phyloP scores from a whole-genome alignment of 2,797 vertebrate species.

The Prionace glauca region DNA sequence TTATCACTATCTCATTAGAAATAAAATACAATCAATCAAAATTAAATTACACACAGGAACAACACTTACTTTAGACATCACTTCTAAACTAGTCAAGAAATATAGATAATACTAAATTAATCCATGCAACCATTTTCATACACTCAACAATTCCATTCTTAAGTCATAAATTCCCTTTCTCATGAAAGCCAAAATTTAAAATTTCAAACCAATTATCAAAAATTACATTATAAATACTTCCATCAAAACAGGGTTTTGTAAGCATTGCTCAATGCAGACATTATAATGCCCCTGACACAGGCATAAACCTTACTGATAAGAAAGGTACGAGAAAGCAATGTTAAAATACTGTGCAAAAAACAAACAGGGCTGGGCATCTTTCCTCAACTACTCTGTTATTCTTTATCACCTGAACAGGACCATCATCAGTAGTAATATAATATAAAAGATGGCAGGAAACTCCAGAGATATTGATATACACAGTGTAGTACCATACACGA shows the following conservation, averaged over 20 bases:
- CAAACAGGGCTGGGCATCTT: background rate
- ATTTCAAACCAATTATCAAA: background rate
- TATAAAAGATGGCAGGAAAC: constrained; percentile 24
- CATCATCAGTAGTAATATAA: background rate
- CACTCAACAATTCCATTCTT: background rate
- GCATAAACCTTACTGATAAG: background rate
- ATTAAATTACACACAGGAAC: background rate
- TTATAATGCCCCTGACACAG: background rate
- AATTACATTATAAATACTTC: background rate
- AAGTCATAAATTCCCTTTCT: background rate
- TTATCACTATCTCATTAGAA: background rate
- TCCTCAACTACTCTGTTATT: background rate
- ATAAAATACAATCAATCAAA: background rate
- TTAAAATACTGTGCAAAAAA: background rate
- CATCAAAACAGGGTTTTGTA: background rate
- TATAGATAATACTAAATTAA: background rate
- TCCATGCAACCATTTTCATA: background rate
- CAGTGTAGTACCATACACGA: background rate
- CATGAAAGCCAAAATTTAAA: background rate
- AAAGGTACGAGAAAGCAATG: background rate
- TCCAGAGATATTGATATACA: constrained; percentile 35
- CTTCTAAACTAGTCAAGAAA: background rate
- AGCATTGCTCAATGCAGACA: background rate
- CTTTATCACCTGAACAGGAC: background rate
- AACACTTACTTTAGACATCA: background rate